Evolutionary conservation across 2,888 invertebrate species (phyloP).

Genomic region (Napeogenes inachia): DNA sequence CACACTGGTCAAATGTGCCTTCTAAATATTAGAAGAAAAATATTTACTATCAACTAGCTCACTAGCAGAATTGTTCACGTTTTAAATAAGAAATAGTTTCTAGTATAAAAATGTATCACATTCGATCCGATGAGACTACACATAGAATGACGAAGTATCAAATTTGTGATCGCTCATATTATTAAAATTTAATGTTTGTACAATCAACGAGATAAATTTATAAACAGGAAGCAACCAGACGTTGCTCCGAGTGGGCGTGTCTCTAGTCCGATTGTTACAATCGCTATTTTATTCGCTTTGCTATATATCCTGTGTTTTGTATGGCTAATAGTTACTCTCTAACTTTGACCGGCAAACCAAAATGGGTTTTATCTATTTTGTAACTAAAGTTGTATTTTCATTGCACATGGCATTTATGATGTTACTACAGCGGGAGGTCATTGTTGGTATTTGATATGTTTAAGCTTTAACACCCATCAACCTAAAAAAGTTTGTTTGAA

Average conservation of each 20-base stretch:
- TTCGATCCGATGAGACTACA: too few species aligned
- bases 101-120: too few species aligned
- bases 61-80: too few species aligned
- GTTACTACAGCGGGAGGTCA: slow-evolving; percentile 47
- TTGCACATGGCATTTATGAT: slow-evolving; percentile 11
- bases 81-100: too few species aligned
- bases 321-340: slow-evolving; percentile 7
- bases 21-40: too few species aligned
- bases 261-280: slow-evolving; percentile 50
- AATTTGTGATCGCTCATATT: too few species aligned
- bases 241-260: slow-evolving; percentile 62
- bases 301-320: slow-evolving; percentile 37
- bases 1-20: too few species aligned
- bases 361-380: slow-evolving; percentile 10
- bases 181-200: background rate
- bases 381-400: slow-evolving; percentile 13
- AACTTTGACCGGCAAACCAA: slow-evolving; percentile 11
- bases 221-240: slow-evolving; percentile 63
- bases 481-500: too few species aligned
- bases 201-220: slow-evolving; percentile 23
- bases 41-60: too few species aligned
- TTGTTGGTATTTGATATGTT: slow-evolving; percentile 46
- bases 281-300: slow-evolving; percentile 57
- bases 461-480: background rate
- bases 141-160: too few species aligned